Percentiles rank a stretch among this genome's conserved stretches.
Evolutionary conservation across 1,140 invertebrate genomes (phyloP).

Genomic region (Pseudobourletiella spinata): DNA sequence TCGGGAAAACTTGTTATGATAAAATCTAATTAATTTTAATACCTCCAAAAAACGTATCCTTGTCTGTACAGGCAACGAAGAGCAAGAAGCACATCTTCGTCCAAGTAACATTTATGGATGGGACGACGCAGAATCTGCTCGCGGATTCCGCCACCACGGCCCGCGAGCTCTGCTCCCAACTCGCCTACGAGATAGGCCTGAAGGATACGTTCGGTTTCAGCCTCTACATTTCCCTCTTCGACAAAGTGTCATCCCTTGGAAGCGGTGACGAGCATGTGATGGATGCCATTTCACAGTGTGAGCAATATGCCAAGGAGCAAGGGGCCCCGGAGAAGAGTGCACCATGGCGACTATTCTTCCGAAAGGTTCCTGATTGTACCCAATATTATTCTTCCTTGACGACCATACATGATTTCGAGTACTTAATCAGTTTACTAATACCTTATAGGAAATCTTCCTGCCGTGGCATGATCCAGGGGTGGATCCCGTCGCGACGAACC

Average conservation of each 20-base stretch:
- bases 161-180: conserved; percentile 87
- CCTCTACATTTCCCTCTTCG: conserved; percentile 95
- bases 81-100: conserved; percentile 97
- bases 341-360: conserved; percentile 64
- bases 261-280: conserved; percentile 98
- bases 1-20: too few relatives aligned
- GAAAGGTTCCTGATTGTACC: conserved; percentile 40
- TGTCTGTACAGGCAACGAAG: conserved; percentile 85
- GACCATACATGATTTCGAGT: not conserved
- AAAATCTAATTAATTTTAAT: too few relatives aligned
- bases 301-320: conserved; percentile 98
- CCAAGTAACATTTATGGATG: conserved; percentile 99
- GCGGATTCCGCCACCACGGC: conserved; percentile 98
- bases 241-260: conserved; percentile 94
- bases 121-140: conserved; percentile 91
- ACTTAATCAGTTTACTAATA: too few relatives aligned
- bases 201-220: conserved; percentile 98
- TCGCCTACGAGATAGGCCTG: conserved; percentile 92
- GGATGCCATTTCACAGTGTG: conserved; percentile 99
- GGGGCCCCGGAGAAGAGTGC: conserved; percentile 87
- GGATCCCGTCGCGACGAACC: conserved; percentile 90
- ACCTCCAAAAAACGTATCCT: too few relatives aligned
- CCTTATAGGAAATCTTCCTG: conserved; percentile 92
- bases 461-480: conserved; percentile 97
- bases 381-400: not conserved